Base-by-base conservation (phyloP, 2,113 vertebrate species). In the Thoracochromis brauschi region DNA sequence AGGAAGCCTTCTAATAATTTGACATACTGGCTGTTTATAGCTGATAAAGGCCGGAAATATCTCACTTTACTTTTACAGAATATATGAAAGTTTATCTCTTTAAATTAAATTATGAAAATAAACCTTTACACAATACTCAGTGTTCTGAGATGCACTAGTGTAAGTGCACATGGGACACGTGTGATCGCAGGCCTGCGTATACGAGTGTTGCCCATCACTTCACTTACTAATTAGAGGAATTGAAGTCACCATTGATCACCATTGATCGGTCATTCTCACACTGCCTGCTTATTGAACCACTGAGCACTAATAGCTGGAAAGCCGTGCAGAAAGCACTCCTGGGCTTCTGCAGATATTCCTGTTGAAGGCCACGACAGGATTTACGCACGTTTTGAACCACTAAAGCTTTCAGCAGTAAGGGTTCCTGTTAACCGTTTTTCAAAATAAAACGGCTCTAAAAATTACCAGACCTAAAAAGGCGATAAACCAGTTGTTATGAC, bases 221-320 rank as follows among this genome's bases (percentile, higher is more conserved):
- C 40, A 83, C 26, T 26, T 42, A 3, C 55, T 88, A 86, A 85
- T 93, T 65, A 73, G 45, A 86, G 79, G 58, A 54, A 63, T 63
- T 75, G 84, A 80, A 87, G 83, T 83, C 81, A 21, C 51, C 54
- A 90, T 93, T 86, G 85, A 95, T 84, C 81, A 21, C 49, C 57
- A 90, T 93, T 86, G 86, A 95, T 94, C 81, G 83, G 82, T 80
- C 38, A 29, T 65, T n/a, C 82, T 78, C 79, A 85, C 45, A 82
- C 84, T 91, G 91, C 87, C 88, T 93, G 91, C 90, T 92, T 94
- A 94, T 94, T 94, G 88, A 93, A 16, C 87, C 81, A 78, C 90
- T 71, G 19, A 53, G 60, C 82, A 86, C 88, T 92, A 88, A 92
- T 81, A 83, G 81, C 86, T 81, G n/a, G 24, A 80, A 65, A 65